These are phyloP conservation scores for Maniola hyperantus DNA, from an alignment of 2,888 invertebrate species.

Conservation along the genomic window DNA sequence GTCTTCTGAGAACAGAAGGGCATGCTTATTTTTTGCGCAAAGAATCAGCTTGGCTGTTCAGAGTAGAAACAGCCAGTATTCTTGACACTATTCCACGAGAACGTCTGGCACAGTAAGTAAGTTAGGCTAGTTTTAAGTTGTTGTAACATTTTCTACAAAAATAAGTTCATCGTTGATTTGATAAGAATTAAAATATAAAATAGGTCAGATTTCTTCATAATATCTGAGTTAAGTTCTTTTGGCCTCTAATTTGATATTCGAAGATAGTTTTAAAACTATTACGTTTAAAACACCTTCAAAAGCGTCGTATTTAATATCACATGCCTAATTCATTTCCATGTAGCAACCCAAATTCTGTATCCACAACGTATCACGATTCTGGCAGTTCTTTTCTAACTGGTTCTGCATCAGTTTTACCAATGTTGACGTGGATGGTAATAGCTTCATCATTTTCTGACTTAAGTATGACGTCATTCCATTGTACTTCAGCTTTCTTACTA, in stretches of 20 bases:
- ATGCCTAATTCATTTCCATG: slow-evolving; percentile 20
- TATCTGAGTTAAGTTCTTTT: slow-evolving; percentile 30
- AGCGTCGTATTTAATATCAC: slow-evolving; percentile 37
- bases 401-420: slow-evolving; percentile 61
- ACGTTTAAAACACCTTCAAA: slow-evolving; percentile 27
- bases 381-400: slow-evolving; percentile 54
- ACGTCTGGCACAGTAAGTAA: too few relatives aligned
- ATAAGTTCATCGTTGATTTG: slow-evolving; percentile 15
- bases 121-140: neutral
- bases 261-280: slow-evolving; percentile 23
- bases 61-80: too few relatives aligned
- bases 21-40: too few relatives aligned
- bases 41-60: too few relatives aligned
- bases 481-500: slow-evolving; percentile 75
- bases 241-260: slow-evolving; percentile 21
- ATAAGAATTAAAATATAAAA: slow-evolving; percentile 13
- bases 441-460: slow-evolving; percentile 76
- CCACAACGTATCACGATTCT: slow-evolving; percentile 47
- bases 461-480: slow-evolving; percentile 74
- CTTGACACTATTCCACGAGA: too few relatives aligned
- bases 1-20: too few relatives aligned
- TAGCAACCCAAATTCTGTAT: slow-evolving; percentile 20
- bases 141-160: too few relatives aligned
- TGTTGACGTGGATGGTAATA: slow-evolving; percentile 76
- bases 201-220: neutral